These are phyloP conservation scores for Planococcus citri DNA, from an alignment of 1,140 invertebrate genomes.

Conservation along the genomic window DNA sequence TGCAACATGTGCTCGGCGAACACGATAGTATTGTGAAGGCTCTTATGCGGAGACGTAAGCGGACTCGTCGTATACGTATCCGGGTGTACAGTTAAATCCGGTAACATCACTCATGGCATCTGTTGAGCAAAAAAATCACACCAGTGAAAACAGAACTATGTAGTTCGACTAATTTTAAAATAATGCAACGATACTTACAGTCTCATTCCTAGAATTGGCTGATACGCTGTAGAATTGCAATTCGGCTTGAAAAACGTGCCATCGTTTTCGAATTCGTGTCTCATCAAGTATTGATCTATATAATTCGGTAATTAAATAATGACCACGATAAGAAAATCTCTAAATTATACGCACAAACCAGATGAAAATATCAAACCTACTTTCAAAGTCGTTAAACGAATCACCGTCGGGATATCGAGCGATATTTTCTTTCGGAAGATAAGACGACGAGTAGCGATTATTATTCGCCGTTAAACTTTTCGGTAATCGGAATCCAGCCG, in stretches of 20 bases:
- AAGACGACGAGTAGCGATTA: neutral
- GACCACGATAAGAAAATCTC: no score
- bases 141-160: neutral
- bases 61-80: conserved; percentile 24
- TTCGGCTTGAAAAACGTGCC: no score
- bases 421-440: neutral
- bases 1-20: conserved; percentile 6
- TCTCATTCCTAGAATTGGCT: neutral
- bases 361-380: neutral
- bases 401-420: neutral
- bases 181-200: neutral
- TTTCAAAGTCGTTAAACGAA: neutral
- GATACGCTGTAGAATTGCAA: no score
- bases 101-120: conserved; percentile 24
- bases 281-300: no score
- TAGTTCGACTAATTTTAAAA: neutral
- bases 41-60: conserved; percentile 33
- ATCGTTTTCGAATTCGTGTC: no score
- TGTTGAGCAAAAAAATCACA: conserved; percentile 6
- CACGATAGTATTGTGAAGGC: neutral
- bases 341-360: no score
- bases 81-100: conserved; percentile 25
- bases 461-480: neutral
- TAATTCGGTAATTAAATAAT: no score
- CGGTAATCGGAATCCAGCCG: conserved; percentile 2